phyloP scores from a whole-genome alignment of 2,797 vertebrate species.

The Gambusia yucatana region DNA sequence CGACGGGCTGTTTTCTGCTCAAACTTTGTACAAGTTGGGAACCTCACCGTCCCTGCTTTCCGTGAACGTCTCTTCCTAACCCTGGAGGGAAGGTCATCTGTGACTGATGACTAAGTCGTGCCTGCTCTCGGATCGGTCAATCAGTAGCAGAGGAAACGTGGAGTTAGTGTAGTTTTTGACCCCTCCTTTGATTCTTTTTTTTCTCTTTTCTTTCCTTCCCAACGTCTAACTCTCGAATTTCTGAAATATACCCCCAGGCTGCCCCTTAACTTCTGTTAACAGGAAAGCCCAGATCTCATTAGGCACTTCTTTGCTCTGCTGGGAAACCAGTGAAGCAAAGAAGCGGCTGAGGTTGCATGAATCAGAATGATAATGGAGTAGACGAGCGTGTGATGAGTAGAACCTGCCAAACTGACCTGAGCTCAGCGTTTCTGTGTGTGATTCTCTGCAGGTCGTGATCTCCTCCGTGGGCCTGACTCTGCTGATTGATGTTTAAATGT shows the following conservation, averaged over 20 bases:
- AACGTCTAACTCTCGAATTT: conserved; percentile 33
- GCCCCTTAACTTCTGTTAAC: conserved; percentile 57
- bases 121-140: conserved; percentile 41
- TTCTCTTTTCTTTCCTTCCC: conserved; percentile 21
- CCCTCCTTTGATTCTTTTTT: conserved; percentile 22
- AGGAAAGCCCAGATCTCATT: conserved; percentile 69
- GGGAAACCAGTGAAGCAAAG: conserved; percentile 33
- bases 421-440: conserved; percentile 22
- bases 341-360: conserved; percentile 55
- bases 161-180: conserved; percentile 7
- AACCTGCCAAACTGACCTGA: conserved; percentile 43
- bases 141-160: conserved; percentile 21
- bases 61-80: conserved; percentile 49
- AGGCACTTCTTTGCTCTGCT: conserved; percentile 31
- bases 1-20: conserved; percentile 13
- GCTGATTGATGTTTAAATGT: conserved; percentile 31
- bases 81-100: conserved; percentile 10
- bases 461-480: conserved; percentile 15
- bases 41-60: conserved; percentile 37
- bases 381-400: conserved; percentile 27
- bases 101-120: conserved; percentile 26
- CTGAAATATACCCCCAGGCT: conserved; percentile 58
- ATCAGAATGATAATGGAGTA: conserved; percentile 41
- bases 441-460: conserved; percentile 25
- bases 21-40: conserved; percentile 56